phyloP scores from a whole-genome alignment of 2,113 vertebrate genomes.

The Gavialis gangeticus region DNA sequence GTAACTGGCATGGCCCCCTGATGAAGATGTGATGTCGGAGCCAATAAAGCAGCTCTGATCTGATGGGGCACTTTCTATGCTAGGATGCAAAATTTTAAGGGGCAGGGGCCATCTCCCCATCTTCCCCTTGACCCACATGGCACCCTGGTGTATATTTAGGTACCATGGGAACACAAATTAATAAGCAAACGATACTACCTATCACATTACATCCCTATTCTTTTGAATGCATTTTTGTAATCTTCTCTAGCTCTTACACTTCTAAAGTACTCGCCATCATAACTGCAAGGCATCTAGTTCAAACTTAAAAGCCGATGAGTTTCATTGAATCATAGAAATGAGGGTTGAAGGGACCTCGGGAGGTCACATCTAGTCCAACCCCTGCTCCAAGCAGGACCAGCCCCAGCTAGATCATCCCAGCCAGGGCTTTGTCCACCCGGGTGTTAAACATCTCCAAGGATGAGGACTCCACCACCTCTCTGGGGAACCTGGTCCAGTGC shows the following conservation, averaged over 20 bases:
- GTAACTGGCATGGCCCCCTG: not conserved
- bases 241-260: not conserved
- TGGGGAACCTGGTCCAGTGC: too few species aligned
- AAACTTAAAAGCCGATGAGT: not conserved
- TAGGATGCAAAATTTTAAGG: not conserved
- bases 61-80: not conserved
- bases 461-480: too few species aligned
- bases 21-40: not conserved
- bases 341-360: too few species aligned
- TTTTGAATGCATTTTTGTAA: not conserved
- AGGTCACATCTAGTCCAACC: too few species aligned
- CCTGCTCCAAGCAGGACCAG: too few species aligned
- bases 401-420: too few species aligned
- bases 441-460: too few species aligned
- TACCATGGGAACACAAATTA: too few species aligned
- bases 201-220: not conserved
- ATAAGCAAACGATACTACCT: too few species aligned
- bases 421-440: too few species aligned
- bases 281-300: not conserved
- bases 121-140: too few species aligned
- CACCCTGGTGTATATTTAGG: too few species aligned
- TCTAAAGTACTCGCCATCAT: not conserved
- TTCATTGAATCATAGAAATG: not conserved
- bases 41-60: not conserved
- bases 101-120: not conserved